These are phyloP conservation scores for Melangyna quadrimaculata DNA, from an alignment of 2,888 invertebrate species.

Conservation along the genomic window DNA sequence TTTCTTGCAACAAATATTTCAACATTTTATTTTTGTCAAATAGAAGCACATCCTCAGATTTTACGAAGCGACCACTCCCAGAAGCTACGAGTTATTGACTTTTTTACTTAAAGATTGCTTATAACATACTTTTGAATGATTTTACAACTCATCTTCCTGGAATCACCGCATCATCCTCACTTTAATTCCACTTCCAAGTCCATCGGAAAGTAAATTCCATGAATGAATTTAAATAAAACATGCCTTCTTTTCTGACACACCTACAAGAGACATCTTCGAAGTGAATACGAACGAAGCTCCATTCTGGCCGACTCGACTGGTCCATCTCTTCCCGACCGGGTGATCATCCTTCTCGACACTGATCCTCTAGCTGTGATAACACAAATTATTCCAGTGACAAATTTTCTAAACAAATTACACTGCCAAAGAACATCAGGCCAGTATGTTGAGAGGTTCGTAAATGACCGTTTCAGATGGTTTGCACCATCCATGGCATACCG, in stretches of 20 bases:
- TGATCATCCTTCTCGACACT: conserved; percentile 57
- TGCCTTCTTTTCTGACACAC: conserved; percentile 64
- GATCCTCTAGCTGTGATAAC: conserved; percentile 68
- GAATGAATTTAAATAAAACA: conserved; percentile 71
- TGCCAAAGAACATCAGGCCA: conserved; percentile 64
- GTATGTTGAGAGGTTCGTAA: conserved; percentile 60
- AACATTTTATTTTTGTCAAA: background rate
- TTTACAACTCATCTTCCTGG: conserved; percentile 58
- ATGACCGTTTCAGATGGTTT: conserved; percentile 36
- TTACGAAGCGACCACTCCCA: background rate
- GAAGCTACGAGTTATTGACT: conserved; percentile 17
- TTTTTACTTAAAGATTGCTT: conserved; percentile 17
- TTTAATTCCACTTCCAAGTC: conserved; percentile 2
- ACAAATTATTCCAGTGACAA: conserved; percentile 71
- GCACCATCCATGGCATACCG: conserved; percentile 16
- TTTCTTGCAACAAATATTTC: background rate
- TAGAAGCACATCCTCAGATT: background rate
- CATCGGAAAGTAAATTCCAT: conserved; percentile 47
- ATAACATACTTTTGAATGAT: conserved; percentile 1
- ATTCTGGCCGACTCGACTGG: no score
- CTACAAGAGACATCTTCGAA: conserved; percentile 54
- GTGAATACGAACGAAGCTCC: background rate
- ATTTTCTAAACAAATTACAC: conserved; percentile 70
- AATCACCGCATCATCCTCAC: conserved; percentile 30
- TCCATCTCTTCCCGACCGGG: conserved; percentile 13